Percentiles rank a stretch among this genome's conserved stretches.
phyloP scores from a whole-genome alignment of 2,797 vertebrate species.

The Microtus californicus region DNA sequence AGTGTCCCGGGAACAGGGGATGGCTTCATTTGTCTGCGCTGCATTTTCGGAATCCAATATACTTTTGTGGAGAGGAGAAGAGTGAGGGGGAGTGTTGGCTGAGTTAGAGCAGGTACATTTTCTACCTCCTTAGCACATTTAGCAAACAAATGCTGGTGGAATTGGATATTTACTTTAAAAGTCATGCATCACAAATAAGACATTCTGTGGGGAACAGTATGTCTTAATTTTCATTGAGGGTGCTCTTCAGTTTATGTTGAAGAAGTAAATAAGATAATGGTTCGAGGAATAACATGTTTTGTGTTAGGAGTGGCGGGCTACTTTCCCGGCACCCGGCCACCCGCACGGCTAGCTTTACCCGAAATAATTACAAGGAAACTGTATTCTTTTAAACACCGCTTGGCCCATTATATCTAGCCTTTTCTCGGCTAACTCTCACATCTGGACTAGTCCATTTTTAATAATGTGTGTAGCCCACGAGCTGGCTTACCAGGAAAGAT shows the following conservation, averaged over 20 bases:
- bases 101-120: neutral
- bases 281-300: neutral
- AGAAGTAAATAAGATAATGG: slow-evolving; percentile 47
- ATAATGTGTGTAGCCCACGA: no score
- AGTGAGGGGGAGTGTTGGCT: neutral
- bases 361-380: no score
- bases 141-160: slow-evolving; percentile 64
- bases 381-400: no score
- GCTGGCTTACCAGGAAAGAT: no score
- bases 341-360: no score
- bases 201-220: neutral
- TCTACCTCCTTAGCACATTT: neutral
- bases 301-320: no score
- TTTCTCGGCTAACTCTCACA: no score
- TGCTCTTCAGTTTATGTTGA: slow-evolving; percentile 46
- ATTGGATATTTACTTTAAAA: slow-evolving; percentile 67
- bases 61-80: neutral
- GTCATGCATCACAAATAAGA: slow-evolving; percentile 32
- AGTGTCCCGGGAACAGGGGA: neutral
- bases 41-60: neutral
- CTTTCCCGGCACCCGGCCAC: no score
- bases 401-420: no score
- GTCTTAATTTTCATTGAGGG: slow-evolving; percentile 47
- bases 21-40: neutral
- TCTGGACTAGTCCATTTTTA: no score